Base-by-base conservation (phyloP, 1,140 invertebrate genomes). In the Orius laevigatus region DNA sequence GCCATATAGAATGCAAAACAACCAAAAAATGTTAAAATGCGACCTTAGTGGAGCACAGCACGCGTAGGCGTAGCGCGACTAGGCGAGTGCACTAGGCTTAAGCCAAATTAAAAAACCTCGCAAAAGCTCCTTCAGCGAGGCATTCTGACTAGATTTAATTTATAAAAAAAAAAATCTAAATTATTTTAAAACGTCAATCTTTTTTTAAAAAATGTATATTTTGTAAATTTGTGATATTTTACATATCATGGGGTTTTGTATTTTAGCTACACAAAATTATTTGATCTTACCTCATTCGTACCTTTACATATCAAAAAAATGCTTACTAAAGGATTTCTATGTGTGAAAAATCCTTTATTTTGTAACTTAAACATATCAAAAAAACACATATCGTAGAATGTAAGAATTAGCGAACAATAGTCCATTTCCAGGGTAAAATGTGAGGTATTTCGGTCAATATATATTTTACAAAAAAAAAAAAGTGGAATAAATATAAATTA, bases 371-470 rank as follows among this genome's bases (percentile, higher is more conserved):
- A 35, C 48, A 49, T 49, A 49, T 49, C 39, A 51, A 34, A 35
- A 45, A 50, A 25, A 25, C 25, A 25, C 25, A 25, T 25, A n/a
- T n/a, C n/a, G 20, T 35, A 33, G 31, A 19, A n/a, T 46, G 34
- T 46, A 46, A 39, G 38, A 43, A 46, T 33, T 51, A 51, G 49
- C 49, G 45, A 39, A 39, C 46, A 51, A 38, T 46, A 46, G 49
- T 51, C 19, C 44, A 51, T 19, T 51, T 51, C 41, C 49, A 51
- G 49, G 49, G 49, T 51, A 51, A 49, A 33, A 3, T 25, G 25
- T 25, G 25, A 25, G 25, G 25, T 25, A 48, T 8, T 2, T 47
- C 11, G 25, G 12, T 47, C 12, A 14, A 32, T 35, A 15, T 34
- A 15, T 47, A 15, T 47, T 47, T 47, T 47, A 18, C 12, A 35